These are phyloP conservation scores for Silurus meridionalis DNA, from an alignment of 2,113 vertebrate species.

Conservation along the genomic window DNA sequence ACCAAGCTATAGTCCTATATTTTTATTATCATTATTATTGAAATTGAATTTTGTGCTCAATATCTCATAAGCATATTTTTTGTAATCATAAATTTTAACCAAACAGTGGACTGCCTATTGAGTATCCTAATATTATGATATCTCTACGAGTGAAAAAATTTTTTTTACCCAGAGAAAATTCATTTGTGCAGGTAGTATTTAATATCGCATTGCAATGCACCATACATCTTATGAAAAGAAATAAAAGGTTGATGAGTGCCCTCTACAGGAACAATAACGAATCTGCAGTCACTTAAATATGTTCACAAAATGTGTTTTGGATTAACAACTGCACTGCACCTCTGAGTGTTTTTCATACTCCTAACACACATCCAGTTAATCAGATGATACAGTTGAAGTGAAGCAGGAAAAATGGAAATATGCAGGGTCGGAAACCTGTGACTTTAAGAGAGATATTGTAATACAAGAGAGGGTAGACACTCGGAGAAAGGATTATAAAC, in stretches of 20 bases:
- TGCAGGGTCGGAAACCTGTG: background rate
- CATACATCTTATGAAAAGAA: background rate
- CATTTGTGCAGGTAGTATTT: background rate
- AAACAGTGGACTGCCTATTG: background rate
- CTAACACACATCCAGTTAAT: background rate
- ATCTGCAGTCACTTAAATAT: background rate
- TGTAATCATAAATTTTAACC: background rate
- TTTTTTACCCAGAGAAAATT: background rate
- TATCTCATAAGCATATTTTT: background rate
- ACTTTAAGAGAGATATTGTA: background rate
- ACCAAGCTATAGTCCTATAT: background rate
- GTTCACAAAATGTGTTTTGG: background rate
- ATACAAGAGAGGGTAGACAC: background rate
- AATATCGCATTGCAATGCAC: background rate
- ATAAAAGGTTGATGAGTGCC: background rate
- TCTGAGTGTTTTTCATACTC: background rate
- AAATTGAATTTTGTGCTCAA: background rate
- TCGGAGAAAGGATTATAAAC: background rate
- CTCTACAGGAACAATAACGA: background rate
- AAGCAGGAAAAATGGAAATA: background rate
- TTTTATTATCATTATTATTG: too few relatives aligned
- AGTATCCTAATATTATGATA: background rate
- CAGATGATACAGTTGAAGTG: background rate
- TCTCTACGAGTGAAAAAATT: background rate
- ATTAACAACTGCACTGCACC: too few relatives aligned